phyloP scores from a whole-genome alignment of 2,888 invertebrate species.

The Carpatolechia fugitivella region DNA sequence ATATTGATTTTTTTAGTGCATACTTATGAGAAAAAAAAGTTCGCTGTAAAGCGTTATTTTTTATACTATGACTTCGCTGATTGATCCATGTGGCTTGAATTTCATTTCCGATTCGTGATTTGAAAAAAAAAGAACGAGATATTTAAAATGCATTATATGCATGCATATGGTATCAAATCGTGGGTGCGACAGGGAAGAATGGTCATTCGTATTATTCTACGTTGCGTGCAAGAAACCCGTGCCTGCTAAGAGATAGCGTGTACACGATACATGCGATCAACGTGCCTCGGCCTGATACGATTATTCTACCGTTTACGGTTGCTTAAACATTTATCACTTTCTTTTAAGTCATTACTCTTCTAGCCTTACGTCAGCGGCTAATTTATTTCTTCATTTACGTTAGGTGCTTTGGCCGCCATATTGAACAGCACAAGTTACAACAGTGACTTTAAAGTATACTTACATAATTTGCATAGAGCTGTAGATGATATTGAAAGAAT shows the following conservation, averaged over 20 bases:
- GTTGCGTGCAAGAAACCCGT: slow-evolving; percentile 35
- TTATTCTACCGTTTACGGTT: slow-evolving; percentile 31
- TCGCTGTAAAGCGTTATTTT: too few relatives aligned
- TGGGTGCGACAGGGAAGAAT: not conserved
- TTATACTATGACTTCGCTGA: too few relatives aligned
- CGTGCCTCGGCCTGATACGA: slow-evolving; percentile 30
- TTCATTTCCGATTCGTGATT: too few relatives aligned
- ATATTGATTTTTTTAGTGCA: too few relatives aligned
- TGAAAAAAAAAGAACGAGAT: too few relatives aligned
- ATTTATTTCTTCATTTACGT: slow-evolving; percentile 17
- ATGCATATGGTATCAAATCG: not conserved
- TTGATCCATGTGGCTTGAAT: too few relatives aligned
- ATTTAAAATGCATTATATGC: not conserved
- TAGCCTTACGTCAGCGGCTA: slow-evolving; percentile 21
- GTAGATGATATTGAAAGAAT: too few relatives aligned
- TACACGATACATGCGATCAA: slow-evolving; percentile 38
- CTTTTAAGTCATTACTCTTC: slow-evolving; percentile 34
- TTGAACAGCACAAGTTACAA: slow-evolving; percentile 19
- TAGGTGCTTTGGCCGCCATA: slow-evolving; percentile 11
- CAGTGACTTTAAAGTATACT: not conserved
- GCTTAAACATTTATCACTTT: slow-evolving; percentile 40
- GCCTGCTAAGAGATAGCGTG: slow-evolving; percentile 32
- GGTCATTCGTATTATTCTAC: not conserved
- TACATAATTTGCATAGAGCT: too few relatives aligned
- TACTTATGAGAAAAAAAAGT: too few relatives aligned